phyloP scores from a whole-genome alignment of 2,888 invertebrate species.

The Dendrolimus houi region DNA sequence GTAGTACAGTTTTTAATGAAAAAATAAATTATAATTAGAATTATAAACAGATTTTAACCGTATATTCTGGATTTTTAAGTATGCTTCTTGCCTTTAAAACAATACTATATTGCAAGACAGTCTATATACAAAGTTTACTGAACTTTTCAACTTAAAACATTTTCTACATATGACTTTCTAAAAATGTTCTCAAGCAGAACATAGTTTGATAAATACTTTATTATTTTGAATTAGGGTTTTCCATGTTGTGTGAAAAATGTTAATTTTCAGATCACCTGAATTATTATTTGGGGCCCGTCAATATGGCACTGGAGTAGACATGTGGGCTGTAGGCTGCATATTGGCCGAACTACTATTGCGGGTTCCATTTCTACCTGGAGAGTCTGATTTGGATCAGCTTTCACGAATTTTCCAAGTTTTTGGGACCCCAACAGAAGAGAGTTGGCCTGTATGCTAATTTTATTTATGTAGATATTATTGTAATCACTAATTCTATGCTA shows the following conservation, averaged over 20 bases:
- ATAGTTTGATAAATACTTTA: not conserved
- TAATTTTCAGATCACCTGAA: constrained; percentile 85
- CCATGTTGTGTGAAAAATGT: not conserved
- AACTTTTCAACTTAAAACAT: too few relatives aligned
- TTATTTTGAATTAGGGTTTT: not conserved
- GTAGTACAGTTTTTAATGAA: too few relatives aligned
- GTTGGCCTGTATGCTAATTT: constrained; percentile 85
- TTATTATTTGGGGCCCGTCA: constrained; percentile 95
- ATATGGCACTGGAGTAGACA: constrained; percentile 97
- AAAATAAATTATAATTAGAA: too few relatives aligned
- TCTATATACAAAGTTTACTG: too few relatives aligned
- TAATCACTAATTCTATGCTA: too few relatives aligned
- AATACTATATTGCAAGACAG: too few relatives aligned
- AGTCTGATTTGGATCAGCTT: constrained; percentile 97
- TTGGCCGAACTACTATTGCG: constrained; percentile 94
- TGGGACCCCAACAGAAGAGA: constrained; percentile 94
- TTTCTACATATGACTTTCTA: not conserved
- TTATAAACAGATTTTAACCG: too few relatives aligned
- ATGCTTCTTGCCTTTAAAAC: too few relatives aligned
- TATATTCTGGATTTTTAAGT: too few relatives aligned
- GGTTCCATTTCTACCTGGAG: constrained; percentile 96
- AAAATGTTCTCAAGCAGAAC: not conserved
- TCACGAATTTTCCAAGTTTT: constrained; percentile 96
- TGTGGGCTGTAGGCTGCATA: constrained; percentile 99
- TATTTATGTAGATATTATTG: not conserved